A percentile compares a stretch with the other conserved stretches of the same genome.
Evolutionary conservation across 92 coral and sea anemone species (phyloP).

Genomic region (Diadumene lineata): DNA sequence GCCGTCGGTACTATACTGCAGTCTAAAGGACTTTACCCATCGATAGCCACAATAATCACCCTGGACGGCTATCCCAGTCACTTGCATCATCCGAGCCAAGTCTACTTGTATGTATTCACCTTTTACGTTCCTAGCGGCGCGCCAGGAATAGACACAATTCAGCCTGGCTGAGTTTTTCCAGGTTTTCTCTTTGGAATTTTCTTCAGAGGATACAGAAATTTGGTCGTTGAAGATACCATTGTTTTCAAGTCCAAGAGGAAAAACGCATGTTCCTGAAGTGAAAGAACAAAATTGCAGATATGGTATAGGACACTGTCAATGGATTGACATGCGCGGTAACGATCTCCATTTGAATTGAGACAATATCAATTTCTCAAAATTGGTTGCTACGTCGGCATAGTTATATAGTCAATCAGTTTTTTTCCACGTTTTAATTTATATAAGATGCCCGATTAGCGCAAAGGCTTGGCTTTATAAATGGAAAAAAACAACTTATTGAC

Average conservation of each 20-base stretch:
- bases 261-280: not conserved
- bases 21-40: constrained; percentile 12
- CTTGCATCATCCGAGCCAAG: constrained; percentile 4
- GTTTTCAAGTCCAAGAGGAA: constrained; percentile 6
- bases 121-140: not conserved
- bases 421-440: too few relatives aligned
- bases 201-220: not conserved
- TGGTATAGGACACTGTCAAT: too few relatives aligned
- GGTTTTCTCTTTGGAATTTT: not conserved
- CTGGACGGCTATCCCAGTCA: constrained; percentile 14
- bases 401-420: too few relatives aligned
- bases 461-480: too few relatives aligned
- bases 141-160: not conserved
- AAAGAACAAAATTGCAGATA: too few relatives aligned
- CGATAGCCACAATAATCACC: not conserved
- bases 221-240: not conserved
- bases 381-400: too few relatives aligned
- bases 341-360: too few relatives aligned
- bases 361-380: too few relatives aligned
- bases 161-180: not conserved
- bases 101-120: constrained; percentile 8
- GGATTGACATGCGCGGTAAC: too few relatives aligned
- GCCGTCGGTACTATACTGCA: constrained; percentile 3
- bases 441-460: too few relatives aligned
- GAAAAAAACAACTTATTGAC: too few relatives aligned